Base-by-base conservation (phyloP, 2,888 invertebrate species). In the Limnephilus marmoratus region DNA sequence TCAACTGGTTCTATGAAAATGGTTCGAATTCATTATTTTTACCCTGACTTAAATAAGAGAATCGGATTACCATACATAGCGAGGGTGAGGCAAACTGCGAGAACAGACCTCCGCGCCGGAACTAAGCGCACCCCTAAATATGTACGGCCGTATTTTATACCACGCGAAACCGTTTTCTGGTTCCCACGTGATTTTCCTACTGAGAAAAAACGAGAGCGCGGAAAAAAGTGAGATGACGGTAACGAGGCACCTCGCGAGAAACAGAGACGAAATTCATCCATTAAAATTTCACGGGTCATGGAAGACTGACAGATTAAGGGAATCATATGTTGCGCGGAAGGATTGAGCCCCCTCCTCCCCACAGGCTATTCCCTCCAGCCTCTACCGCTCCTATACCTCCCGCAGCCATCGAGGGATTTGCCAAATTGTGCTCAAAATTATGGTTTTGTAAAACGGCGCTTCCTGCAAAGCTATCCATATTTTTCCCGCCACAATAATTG, bases 281-380 rank as follows among this genome's bases (percentile, higher is more conserved):
- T 94, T 94, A 94, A 94, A 94, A 94, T 94, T 94, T 94, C 92
- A 94, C 94, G 94, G 94, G 93, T 93, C 93, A 93, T 90, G 93
- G 92, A 93, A 94, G 92, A 93, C 94, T 94, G 94, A 94, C 94
- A 94, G 94, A 94, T 94, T 94, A 94, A 94, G 92, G 93, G 91
- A 94, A 93, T 93, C 93, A 93, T 92, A 90, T 93, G 81, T 85
- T 88, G 90, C 91, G 82, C 86, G 90, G 93, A 93, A 93, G 92
- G 92, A 93, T 93, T 92, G 91, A 49, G 90, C 81, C 24, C 53
- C 41, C 80, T 68, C n/a, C 68, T 24, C 68, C 68, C 24, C 7
- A 68, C 68, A 7, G 90, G 49, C 85, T 87, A 29, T 87, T 49
- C 49, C 86, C 68, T 68, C 80, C 80, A 29, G 68, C 18, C 85